These are phyloP conservation scores for Oncorhynchus mykiss DNA, from an alignment of 2,113 vertebrate genomes.

Conservation along the genomic window DNA sequence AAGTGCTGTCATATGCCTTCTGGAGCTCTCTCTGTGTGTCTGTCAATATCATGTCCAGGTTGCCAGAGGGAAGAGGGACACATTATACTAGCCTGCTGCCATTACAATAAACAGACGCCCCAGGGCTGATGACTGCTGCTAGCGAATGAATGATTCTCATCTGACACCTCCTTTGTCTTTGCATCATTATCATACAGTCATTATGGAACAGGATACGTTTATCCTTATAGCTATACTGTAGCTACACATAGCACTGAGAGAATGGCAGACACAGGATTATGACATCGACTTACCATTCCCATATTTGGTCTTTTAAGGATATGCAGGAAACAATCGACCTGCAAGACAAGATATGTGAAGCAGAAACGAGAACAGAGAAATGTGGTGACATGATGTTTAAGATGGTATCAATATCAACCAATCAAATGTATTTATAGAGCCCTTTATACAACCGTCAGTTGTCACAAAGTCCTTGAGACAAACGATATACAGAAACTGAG, in stretches of 20 bases:
- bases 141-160: too few species aligned
- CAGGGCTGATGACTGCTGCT: background rate
- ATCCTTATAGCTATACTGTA: background rate
- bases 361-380: background rate
- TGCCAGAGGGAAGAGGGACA: background rate
- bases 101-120: constrained; percentile 30
- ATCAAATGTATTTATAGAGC: too few species aligned
- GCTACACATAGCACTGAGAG: constrained; percentile 17
- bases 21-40: constrained; percentile 5
- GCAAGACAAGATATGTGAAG: constrained; percentile 22
- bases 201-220: too few species aligned
- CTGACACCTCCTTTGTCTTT: too few species aligned
- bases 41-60: background rate
- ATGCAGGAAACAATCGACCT: constrained; percentile 49
- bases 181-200: too few species aligned
- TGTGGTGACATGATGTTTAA: background rate
- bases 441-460: background rate
- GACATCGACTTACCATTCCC: constrained; percentile 59
- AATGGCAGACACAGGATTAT: background rate
- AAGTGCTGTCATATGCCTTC: background rate
- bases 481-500: too few species aligned
- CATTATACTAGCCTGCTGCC: constrained; percentile 19
- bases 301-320: constrained; percentile 52
- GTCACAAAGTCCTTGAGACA: too few species aligned
- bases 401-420: background rate